phyloP scores from a whole-genome alignment of 2,797 vertebrate species.

The Sebastes diploproa region DNA sequence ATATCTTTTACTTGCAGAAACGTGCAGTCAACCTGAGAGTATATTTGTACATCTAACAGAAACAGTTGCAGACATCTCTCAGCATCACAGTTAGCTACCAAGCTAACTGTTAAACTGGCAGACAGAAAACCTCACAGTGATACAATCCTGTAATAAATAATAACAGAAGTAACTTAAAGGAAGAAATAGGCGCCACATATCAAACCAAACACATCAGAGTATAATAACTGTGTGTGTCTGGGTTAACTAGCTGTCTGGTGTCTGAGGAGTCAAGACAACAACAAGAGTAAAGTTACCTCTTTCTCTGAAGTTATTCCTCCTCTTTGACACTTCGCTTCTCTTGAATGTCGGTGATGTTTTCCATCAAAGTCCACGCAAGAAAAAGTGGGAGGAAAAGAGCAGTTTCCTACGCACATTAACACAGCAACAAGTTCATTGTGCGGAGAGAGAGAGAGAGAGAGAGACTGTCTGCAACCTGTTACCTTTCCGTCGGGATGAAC shows the following conservation, averaged over 20 bases:
- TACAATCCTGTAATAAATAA: not conserved
- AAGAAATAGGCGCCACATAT: not conserved
- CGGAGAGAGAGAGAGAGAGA: not conserved
- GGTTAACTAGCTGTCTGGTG: conserved; percentile 22
- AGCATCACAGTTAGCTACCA: not conserved
- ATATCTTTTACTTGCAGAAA: not conserved
- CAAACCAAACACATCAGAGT: not conserved
- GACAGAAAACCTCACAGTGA: not conserved
- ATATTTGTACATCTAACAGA: not conserved
- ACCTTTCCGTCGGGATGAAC: conserved; percentile 71
- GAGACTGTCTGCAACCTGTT: conserved; percentile 76
- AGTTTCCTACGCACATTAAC: not conserved
- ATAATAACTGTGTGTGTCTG: conserved; percentile 14
- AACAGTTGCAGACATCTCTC: not conserved
- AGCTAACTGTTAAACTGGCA: conserved; percentile 10
- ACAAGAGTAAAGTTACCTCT: conserved; percentile 63
- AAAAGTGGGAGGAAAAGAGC: not conserved
- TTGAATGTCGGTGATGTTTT: not conserved
- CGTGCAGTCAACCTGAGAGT: not conserved
- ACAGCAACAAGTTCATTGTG: conserved; percentile 65
- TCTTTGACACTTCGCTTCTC: conserved; percentile 1
- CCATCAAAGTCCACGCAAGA: not conserved
- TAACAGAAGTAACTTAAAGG: not conserved
- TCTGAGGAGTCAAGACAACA: conserved; percentile 22
- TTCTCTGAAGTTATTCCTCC: conserved; percentile 21